Evolutionary conservation across 2,888 invertebrate genomes (phyloP).

Genomic region (Dysmachus trigonus): DNA sequence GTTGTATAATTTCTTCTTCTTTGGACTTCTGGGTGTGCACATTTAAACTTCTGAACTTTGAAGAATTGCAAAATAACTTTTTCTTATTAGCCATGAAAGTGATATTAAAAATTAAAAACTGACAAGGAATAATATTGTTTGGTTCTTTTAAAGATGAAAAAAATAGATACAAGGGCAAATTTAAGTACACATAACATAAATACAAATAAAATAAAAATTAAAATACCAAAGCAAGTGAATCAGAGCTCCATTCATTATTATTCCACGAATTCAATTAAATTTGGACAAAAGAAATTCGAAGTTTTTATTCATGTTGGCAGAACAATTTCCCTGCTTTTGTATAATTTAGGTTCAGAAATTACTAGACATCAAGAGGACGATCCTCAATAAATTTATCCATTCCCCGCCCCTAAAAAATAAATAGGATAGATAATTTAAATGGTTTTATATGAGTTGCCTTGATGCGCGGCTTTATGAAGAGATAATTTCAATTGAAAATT

Average conservation of each 20-base stretch:
- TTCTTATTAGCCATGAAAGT: not conserved
- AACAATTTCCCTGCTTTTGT: not conserved
- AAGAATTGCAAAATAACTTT: not conserved
- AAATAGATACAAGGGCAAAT: too few species aligned
- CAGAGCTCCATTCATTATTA: not conserved
- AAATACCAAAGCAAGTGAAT: not conserved
- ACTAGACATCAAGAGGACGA: not conserved
- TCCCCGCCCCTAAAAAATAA: not conserved
- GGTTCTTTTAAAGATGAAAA: too few species aligned
- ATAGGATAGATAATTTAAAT: not conserved
- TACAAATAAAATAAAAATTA: not conserved
- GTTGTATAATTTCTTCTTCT: not conserved
- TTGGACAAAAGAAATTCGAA: not conserved
- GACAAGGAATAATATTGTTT: too few species aligned
- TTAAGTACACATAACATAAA: not conserved
- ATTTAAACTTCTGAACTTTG: not conserved
- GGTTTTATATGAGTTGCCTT: not conserved
- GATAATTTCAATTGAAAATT: slow-evolving; percentile 1
- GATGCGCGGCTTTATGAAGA: not conserved
- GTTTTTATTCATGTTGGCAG: not conserved
- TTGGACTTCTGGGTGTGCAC: not conserved
- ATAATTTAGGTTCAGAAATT: not conserved
- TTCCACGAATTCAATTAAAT: not conserved
- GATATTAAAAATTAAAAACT: too few species aligned
- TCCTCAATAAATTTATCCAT: not conserved